Base-by-base conservation (phyloP, 2,888 invertebrate genomes). In the Clanis bilineata region DNA sequence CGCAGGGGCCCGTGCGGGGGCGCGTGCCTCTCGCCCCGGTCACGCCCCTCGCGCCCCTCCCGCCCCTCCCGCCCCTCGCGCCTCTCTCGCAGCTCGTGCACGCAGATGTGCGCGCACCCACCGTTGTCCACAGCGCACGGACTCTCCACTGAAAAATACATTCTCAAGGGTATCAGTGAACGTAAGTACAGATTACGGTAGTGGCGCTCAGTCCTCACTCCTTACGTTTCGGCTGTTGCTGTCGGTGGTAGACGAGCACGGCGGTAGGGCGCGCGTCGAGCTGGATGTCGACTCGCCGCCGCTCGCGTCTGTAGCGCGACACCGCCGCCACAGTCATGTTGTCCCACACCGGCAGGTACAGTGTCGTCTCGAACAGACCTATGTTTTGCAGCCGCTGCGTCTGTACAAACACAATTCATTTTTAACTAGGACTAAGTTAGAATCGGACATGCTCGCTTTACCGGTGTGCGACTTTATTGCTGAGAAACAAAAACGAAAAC, bases 81-180 rank as follows among this genome's bases (percentile, higher is more conserved):
- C 18, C 9, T 18, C 5, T 18, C 7, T 2, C 41, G 41, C 18
- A 18, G 6, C 61, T 92, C 82, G 47, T 96, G 93, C 63, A 96
- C 90, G 87, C 97, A 97, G 65, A 97, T 90, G 84, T 97, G 96
- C 70, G 94, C 94, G 91, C 97, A 97, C 65, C 94, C 94, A 67
- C 95, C 95, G 77, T 94, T 94, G 73, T 92, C 84, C 43, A 84
- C 86, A 65, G 93, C 93, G 85, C 96, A 96, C 36, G 96, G 95
- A 88, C 96, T 96, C 9, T 93, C 85, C 73, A 93, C 78, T 80
- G 74, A 12, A 18, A 54, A 1, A n/a, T 6, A 28, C 15, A 28
- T 22, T 21, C 41, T n/a, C n/a, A n/a, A n/a, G n/a, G n/a, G n/a
- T n/a, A n/a, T n/a, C n/a, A n/a, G n/a, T n/a, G n/a, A n/a, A n/a